Conservation (phyloP, 2,113 vertebrate species). For the Apteryx mantelli region DNA sequence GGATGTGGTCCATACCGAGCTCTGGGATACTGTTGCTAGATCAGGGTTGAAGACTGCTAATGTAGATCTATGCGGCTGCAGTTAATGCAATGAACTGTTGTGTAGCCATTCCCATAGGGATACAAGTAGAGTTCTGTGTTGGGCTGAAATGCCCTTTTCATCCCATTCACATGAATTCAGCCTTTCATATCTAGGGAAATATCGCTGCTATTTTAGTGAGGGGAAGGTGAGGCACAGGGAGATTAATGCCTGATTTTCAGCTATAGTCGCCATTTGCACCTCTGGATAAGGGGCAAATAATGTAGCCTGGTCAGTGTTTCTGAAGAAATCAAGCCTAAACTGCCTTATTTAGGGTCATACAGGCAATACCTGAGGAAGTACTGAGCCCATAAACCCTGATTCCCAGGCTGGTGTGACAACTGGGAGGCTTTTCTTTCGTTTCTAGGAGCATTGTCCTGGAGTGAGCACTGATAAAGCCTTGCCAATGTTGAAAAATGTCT, state of each 20-base stretch:
- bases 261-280: neutral
- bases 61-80: neutral
- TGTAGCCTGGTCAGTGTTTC: neutral
- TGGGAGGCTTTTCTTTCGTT: neutral
- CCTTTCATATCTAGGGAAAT: neutral
- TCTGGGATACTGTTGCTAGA: neutral
- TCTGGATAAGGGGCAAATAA: neutral
- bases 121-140: neutral
- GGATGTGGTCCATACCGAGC: neutral
- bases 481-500: neutral
- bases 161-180: neutral
- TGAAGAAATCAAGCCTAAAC: neutral
- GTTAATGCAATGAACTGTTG: slow-evolving; percentile 12
- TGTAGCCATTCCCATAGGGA: neutral
- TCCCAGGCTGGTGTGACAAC: neutral
- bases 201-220: rapidly evolving
- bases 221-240: neutral
- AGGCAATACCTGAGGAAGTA: neutral
- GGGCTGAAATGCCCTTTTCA: neutral
- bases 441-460: neutral
- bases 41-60: neutral
- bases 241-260: neutral
- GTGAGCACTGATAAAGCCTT: neutral
- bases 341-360: neutral
- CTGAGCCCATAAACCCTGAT: neutral